phyloP scores from a whole-genome alignment of 1,140 invertebrate genomes.

The Pemphigus obesinymphae region DNA sequence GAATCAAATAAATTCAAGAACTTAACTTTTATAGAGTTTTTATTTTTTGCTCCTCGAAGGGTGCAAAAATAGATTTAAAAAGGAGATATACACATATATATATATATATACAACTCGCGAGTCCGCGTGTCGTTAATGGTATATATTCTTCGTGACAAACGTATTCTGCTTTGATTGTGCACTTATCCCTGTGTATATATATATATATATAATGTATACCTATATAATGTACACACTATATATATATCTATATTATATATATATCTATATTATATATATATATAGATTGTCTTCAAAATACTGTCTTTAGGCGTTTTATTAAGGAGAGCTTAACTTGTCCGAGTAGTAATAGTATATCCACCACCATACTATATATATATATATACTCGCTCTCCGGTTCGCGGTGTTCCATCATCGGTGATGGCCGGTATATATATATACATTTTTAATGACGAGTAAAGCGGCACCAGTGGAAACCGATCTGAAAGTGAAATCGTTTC shows the following conservation, averaged over 20 bases:
- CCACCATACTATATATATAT: too few relatives aligned
- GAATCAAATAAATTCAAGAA: conserved; percentile 39
- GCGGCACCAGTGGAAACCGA: conserved; percentile 8
- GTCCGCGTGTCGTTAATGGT: conserved; percentile 37
- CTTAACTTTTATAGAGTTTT: conserved; percentile 38
- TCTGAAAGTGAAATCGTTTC: conserved; percentile 40
- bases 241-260: neutral
- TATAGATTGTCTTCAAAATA: neutral
- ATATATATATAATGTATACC: too few relatives aligned
- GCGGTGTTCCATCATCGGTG: conserved; percentile 24
- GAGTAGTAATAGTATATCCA: too few relatives aligned
- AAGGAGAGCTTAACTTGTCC: conserved; percentile 38
- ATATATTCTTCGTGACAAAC: conserved; percentile 38
- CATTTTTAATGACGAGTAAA: conserved; percentile 38
- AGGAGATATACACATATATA: conserved; percentile 12
- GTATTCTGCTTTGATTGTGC: conserved; percentile 37
- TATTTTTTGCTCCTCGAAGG: conserved; percentile 6
- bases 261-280: neutral
- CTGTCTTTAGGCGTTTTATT: conserved; percentile 37
- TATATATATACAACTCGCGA: neutral
- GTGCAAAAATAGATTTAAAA: conserved; percentile 40
- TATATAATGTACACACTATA: neutral
- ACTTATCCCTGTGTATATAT: conserved; percentile 13
- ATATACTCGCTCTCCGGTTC: conserved; percentile 18
- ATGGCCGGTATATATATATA: conserved; percentile 33